Base-by-base conservation (phyloP, 1,140 invertebrate species). In the Plectrocnemia conspersa region DNA sequence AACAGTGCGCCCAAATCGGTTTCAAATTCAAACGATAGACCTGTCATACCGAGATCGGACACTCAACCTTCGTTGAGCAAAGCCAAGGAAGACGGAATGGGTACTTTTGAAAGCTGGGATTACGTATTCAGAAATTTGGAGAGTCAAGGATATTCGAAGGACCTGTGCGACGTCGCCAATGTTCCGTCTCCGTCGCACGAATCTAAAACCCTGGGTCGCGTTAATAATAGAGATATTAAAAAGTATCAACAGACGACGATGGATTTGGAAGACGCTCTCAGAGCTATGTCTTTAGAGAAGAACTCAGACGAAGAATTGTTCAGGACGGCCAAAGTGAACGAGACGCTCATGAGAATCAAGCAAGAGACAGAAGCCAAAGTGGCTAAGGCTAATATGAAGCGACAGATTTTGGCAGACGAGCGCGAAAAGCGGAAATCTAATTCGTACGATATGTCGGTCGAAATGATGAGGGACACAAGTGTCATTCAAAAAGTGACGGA, bases 91-190 rank as follows among this genome's bases (percentile, higher is more conserved):
- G 79, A 82, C 50, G 80, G 79, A 2, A 78, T 80, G 59, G 80
- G 79, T 2, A 80, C 79, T 0, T 82, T 81, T 52, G 84, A 85
- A 53, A 80, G 79, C 40, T 89, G 86, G 86, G 84, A 86, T 64
- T 89, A 86, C 65, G 88, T 89, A 0, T 89, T 84, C 63, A 77
- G 81, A 57, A 86, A 86, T 68, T 69, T 89, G 2, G 83, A 87
- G 53, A 85, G 78, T 59, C 80, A 83, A 58, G 82, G 85, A 1
- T 85, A 88, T 59, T 81, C 78, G 2, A 85, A 85, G 63, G 81
- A 85, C 67, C 65, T 82, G 4, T 80, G 77, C 2, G 82, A 84
- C 42, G 68, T 77, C 13, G 77, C 79, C 7, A 81, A 83, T 67
- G 67, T 84, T 22, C 70, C 83, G 27, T 76, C 73, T 3, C 70